phyloP scores from a whole-genome alignment of 2,888 invertebrate genomes.

The Gasteruption jaculator region DNA sequence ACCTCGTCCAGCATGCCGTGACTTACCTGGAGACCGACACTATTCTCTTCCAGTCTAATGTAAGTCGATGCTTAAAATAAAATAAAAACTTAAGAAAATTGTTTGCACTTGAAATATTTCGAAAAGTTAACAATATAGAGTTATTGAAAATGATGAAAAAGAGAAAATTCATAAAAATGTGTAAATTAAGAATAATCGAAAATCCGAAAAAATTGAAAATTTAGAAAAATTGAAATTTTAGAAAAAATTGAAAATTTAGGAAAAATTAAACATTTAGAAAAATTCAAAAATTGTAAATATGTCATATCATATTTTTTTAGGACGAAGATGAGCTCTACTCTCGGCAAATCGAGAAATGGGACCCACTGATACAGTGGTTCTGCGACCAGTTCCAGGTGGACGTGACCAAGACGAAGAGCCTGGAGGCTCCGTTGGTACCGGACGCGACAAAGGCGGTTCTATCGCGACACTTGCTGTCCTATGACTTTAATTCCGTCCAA shows the following conservation, averaged over 20 bases:
- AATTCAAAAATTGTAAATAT: slow-evolving; percentile 7
- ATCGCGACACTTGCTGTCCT: slow-evolving; percentile 74
- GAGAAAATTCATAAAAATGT: slow-evolving; percentile 1
- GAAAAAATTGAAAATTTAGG: slow-evolving; percentile 14
- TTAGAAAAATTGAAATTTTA: too few species aligned
- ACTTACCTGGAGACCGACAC: slow-evolving; percentile 82
- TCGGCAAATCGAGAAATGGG: slow-evolving; percentile 81
- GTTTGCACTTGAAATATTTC: slow-evolving; percentile 16
- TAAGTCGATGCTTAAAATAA: slow-evolving; percentile 52
- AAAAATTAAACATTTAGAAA: slow-evolving; percentile 7
- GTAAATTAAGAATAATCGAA: slow-evolving; percentile 1
- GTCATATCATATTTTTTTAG: slow-evolving; percentile 54
- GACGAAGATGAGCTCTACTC: slow-evolving; percentile 72
- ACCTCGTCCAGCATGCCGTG: slow-evolving; percentile 72
- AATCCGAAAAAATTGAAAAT: slow-evolving; percentile 16
- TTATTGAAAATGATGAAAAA: too few species aligned
- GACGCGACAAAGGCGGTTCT: slow-evolving; percentile 65
- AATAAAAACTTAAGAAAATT: slow-evolving; percentile 14
- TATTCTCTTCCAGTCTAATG: slow-evolving; percentile 70
- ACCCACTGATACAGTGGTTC: slow-evolving; percentile 86
- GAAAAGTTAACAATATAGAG: slow-evolving; percentile 1
- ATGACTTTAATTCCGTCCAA: slow-evolving; percentile 75
- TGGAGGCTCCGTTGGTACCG: slow-evolving; percentile 67
- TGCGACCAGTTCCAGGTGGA: slow-evolving; percentile 72
- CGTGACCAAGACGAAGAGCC: slow-evolving; percentile 66